A percentile compares a stretch with the other conserved stretches of the same genome.
Conservation (phyloP, 2,113 vertebrate genomes). For the Lynx canadensis region DNA sequence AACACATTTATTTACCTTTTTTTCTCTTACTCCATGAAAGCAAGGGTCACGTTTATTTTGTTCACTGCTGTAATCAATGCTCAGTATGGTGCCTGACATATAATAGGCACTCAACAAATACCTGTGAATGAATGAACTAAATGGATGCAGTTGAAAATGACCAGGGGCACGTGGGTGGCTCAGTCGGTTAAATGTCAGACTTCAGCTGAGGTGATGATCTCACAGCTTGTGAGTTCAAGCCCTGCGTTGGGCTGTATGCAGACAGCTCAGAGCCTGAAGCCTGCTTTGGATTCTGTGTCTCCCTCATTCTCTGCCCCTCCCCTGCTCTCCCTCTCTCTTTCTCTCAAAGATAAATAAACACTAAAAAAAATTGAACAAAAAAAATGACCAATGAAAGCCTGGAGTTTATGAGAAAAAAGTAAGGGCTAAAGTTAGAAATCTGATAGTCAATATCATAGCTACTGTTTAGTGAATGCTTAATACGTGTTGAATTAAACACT, state of each 20-base stretch:
- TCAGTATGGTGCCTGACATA: background rate
- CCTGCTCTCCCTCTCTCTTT: too few species aligned
- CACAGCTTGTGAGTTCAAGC: too few species aligned
- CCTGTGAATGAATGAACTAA: background rate
- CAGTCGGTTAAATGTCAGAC: too few species aligned
- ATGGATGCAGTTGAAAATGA: background rate
- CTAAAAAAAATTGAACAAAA: too few species aligned
- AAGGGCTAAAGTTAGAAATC: background rate
- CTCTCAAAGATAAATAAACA: too few species aligned
- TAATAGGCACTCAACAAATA: too few species aligned
- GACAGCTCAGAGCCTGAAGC: too few species aligned
- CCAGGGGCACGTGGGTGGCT: background rate
- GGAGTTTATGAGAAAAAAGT: background rate
- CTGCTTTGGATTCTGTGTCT: too few species aligned
- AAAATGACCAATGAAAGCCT: background rate
- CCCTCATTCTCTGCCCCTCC: too few species aligned
- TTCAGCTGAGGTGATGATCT: too few species aligned
- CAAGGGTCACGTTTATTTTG: background rate
- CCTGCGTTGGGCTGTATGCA: too few species aligned
- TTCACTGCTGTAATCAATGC: background rate
- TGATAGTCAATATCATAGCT: background rate
- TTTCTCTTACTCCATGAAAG: background rate
- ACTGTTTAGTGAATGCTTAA: background rate
- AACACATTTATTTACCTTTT: background rate
- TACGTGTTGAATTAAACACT: background rate